Evolutionary conservation across 2,797 vertebrate genomes (phyloP).

Genomic region (Heliangelus exortis): DNA sequence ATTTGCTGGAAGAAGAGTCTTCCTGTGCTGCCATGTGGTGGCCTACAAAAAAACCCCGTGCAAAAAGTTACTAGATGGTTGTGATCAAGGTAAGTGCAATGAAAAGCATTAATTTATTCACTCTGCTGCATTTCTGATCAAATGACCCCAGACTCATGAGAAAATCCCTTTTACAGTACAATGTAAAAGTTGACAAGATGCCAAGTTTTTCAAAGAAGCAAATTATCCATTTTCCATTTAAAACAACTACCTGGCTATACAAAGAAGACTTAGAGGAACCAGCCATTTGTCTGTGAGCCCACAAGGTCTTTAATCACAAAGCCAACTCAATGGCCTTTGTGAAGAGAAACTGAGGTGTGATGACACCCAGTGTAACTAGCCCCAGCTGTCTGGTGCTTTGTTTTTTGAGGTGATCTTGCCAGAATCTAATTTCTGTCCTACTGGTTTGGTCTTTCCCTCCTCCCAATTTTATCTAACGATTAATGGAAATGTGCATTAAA

Average conservation of each 20-base stretch:
- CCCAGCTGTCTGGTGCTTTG: background rate
- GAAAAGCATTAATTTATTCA: background rate
- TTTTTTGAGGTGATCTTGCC: background rate
- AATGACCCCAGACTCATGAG: background rate
- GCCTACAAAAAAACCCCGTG: background rate
- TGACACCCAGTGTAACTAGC: background rate
- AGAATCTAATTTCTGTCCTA: background rate
- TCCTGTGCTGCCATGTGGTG: rapidly evolving
- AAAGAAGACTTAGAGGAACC: background rate
- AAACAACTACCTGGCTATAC: background rate
- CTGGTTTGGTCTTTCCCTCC: background rate
- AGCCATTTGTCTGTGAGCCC: background rate
- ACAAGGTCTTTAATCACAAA: background rate
- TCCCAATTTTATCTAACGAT: background rate
- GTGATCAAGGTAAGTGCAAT: background rate
- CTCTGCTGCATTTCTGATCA: background rate
- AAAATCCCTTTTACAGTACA: background rate
- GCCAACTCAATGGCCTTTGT: background rate
- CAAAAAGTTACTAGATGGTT: background rate
- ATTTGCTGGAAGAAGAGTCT: background rate
- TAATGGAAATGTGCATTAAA: background rate
- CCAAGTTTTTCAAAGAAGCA: background rate
- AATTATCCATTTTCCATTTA: background rate
- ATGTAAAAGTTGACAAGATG: background rate
- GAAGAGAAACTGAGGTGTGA: background rate